phyloP scores from a whole-genome alignment of 1,140 invertebrate genomes.

The Aphaenogaster floridana region DNA sequence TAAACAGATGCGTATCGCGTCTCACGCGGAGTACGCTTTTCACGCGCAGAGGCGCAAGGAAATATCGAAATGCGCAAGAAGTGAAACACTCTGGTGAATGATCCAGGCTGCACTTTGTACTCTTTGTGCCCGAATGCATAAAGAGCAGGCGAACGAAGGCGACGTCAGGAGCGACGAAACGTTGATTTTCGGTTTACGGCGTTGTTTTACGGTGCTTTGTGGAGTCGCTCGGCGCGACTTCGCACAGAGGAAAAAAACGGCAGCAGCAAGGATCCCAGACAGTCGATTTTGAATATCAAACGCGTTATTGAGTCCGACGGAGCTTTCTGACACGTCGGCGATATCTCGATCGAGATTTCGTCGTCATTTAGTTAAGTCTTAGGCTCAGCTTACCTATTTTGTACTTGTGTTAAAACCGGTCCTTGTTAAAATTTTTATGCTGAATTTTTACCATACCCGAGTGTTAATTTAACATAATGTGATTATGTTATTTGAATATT shows the following conservation, averaged over 20 bases:
- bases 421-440: too few relatives aligned
- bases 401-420: too few relatives aligned
- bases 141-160: conserved; percentile 33
- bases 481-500: too few relatives aligned
- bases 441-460: too few relatives aligned
- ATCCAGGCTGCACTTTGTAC: conserved; percentile 42
- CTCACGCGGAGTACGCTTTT: neutral
- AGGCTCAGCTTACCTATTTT: neutral
- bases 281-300: conserved; percentile 56
- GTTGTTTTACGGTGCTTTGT: conserved; percentile 60
- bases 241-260: neutral
- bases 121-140: conserved; percentile 57
- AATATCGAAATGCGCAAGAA: conserved; percentile 37
- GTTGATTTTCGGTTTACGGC: conserved; percentile 64
- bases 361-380: neutral
- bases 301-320: conserved; percentile 28
- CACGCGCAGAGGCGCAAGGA: neutral
- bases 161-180: conserved; percentile 57
- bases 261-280: conserved; percentile 40
- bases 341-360: conserved; percentile 34
- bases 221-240: conserved; percentile 27
- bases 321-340: conserved; percentile 12
- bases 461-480: too few relatives aligned
- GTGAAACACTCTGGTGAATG: conserved; percentile 19
- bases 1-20: neutral